Evolutionary conservation across 2,888 invertebrate species (phyloP).

Genomic region (Pseudoips prasinana): DNA sequence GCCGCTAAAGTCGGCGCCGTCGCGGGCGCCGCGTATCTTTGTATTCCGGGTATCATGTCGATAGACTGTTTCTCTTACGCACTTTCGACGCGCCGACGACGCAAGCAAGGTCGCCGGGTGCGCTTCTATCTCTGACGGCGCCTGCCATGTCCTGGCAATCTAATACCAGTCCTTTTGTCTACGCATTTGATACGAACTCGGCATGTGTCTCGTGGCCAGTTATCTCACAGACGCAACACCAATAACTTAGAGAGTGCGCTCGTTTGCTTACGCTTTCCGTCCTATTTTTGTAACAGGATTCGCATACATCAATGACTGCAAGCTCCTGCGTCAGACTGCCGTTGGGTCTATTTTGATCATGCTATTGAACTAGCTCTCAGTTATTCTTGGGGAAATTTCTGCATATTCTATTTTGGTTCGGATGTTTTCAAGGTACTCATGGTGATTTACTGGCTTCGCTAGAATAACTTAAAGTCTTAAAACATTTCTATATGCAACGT

Average conservation of each 20-base stretch:
- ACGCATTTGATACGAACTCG: conserved; percentile 27
- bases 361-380: conserved; percentile 34
- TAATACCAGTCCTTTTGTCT: conserved; percentile 47
- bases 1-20: conserved; percentile 34
- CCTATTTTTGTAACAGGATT: conserved; percentile 57
- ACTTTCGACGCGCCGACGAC: conserved; percentile 25
- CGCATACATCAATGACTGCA: conserved; percentile 57
- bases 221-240: conserved; percentile 44
- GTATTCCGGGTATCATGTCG: conserved; percentile 54
- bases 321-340: conserved; percentile 56
- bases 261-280: conserved; percentile 50
- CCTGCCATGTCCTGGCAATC: conserved; percentile 44
- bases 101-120: conserved; percentile 70
- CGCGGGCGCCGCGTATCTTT: conserved; percentile 56
- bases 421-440: conserved; percentile 15
- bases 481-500: conserved; percentile 14
- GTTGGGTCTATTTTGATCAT: conserved; percentile 51
- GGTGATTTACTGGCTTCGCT: conserved; percentile 16
- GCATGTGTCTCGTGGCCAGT: conserved; percentile 37
- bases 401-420: conserved; percentile 25
- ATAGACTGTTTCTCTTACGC: conserved; percentile 45
- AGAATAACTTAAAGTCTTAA: conserved; percentile 15
- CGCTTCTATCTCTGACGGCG: conserved; percentile 62
- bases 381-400: conserved; percentile 25
- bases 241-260: conserved; percentile 54